Base-by-base conservation (phyloP, 2,888 invertebrate species). In the Stictocephala bisonia region DNA sequence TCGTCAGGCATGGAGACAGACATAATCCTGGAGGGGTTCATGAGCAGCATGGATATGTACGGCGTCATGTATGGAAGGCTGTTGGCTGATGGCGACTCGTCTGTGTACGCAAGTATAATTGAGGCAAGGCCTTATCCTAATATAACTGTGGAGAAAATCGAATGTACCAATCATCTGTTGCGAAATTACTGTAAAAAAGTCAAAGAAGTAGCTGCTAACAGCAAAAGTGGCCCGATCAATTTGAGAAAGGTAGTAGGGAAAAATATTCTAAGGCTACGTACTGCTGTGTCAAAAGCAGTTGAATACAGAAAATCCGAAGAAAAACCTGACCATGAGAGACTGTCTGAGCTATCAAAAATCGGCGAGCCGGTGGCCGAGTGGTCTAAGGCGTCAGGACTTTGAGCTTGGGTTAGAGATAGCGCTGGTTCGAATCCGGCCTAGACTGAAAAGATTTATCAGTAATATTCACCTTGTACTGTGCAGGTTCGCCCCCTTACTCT, bases 41-140 rank as follows among this genome's bases (percentile, higher is more conserved):
- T 75, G 58, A 29, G 60, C 29, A 81, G 81, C 66, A 71, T 80
- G 6, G 72, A 72, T 26, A 79, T 79, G 77, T 80, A 82, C 76
- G 76, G 77, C 51, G 3, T 82, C 2, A 79, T 79, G 29, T 83
- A 81, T 75, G 76, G 58, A 0, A 74, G 77, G 70, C 72, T 82
- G 44, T 76, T 83, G 11, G 82, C 81, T n/a, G 83, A 82, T 77
- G 82, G 82, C n/a, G 83, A 83, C 72, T 79, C 80, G 9, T 81
- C 79, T 11, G 82, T 82, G 0, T 81, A 79, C 51, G 74, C 77
- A 50, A 78, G 77, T 77, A 77, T 82, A 6, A 6, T 74, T 20
- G 75, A 80, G 74, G 48, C 40, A 18, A 73, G 77, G 22, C 77
- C 80, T 1, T 81, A 82, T 74, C 74, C 75, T 0, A 73, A 73